phyloP scores from a whole-genome alignment of 2,113 vertebrate species.

The Datnioides undecimradiatus region DNA sequence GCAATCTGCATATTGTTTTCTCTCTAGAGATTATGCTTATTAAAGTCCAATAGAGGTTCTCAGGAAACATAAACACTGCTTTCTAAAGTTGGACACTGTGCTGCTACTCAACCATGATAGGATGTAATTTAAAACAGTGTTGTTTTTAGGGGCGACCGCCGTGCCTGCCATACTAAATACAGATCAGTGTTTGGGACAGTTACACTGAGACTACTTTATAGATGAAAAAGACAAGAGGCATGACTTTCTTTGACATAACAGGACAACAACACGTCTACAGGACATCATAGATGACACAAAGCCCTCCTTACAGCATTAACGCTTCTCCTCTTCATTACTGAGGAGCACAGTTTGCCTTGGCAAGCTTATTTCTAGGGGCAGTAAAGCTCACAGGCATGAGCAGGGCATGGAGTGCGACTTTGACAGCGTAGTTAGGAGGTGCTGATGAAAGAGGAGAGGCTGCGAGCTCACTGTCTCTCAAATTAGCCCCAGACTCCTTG shows the following conservation, averaged over 20 bases:
- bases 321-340: conserved; percentile 36
- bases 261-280: background rate
- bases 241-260: conserved; percentile 3
- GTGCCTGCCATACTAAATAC: conserved; percentile 28
- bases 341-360: conserved; percentile 27
- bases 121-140: conserved; percentile 44
- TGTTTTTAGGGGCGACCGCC: conserved; percentile 33
- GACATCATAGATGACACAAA: conserved; percentile 20
- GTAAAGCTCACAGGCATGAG: conserved; percentile 64
- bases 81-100: conserved; percentile 25
- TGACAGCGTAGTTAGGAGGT: conserved; percentile 85
- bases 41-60: background rate
- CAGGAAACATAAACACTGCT: conserved; percentile 9
- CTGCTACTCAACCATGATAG: conserved; percentile 1
- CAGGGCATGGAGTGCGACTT: conserved; percentile 47
- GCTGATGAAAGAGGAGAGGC: conserved; percentile 84
- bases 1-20: conserved; percentile 2
- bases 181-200: conserved; percentile 10
- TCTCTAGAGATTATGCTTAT: background rate
- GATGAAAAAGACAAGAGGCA: background rate
- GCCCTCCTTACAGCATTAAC: conserved; percentile 1
- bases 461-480: conserved; percentile 76
- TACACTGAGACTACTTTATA: background rate
- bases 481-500: conserved; percentile 85
- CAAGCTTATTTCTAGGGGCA: conserved; percentile 70